Conservation (phyloP, 2,797 vertebrate genomes). For the Schizothorax lantsangensis region DNA sequence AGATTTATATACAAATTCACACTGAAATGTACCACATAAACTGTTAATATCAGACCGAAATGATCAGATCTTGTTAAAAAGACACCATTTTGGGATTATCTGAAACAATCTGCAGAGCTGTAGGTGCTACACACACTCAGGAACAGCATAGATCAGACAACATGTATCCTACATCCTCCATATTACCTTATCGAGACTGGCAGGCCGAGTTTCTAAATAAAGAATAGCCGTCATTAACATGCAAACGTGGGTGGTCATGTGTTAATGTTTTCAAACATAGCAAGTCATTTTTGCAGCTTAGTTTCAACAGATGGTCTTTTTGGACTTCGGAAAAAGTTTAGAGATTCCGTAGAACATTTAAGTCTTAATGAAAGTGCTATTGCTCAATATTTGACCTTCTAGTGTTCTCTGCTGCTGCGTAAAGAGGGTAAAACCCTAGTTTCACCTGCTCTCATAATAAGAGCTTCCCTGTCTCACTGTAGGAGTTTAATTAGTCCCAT, state of each 20-base stretch:
- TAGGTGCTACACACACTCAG: not conserved
- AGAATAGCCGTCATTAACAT: not conserved
- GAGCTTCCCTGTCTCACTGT: not conserved
- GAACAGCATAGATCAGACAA: not conserved
- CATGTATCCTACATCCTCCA: not conserved
- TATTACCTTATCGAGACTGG: not conserved
- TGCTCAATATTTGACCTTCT: not conserved
- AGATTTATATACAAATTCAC: not conserved
- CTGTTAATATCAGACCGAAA: not conserved
- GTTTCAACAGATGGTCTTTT: not conserved
- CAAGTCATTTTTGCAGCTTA: constrained; percentile 7
- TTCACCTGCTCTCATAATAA: constrained; percentile 18
- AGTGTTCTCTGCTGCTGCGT: not conserved
- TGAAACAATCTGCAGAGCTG: not conserved
- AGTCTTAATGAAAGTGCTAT: not conserved
- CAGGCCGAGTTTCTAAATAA: not conserved
- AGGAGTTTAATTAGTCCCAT: constrained; percentile 33
- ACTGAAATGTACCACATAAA: not conserved
- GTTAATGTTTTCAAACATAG: constrained; percentile 12
- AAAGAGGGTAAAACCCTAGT: not conserved
- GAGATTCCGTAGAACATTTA: not conserved
- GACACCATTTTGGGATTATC: not conserved
- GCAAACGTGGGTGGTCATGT: not conserved
- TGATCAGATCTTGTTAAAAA: not conserved
- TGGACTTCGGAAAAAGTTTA: not conserved